A percentile compares a stretch with the other conserved stretches of the same genome.
Evolutionary conservation across 2,113 vertebrate genomes (phyloP).

Genomic region (Mandrillus leucophaeus): DNA sequence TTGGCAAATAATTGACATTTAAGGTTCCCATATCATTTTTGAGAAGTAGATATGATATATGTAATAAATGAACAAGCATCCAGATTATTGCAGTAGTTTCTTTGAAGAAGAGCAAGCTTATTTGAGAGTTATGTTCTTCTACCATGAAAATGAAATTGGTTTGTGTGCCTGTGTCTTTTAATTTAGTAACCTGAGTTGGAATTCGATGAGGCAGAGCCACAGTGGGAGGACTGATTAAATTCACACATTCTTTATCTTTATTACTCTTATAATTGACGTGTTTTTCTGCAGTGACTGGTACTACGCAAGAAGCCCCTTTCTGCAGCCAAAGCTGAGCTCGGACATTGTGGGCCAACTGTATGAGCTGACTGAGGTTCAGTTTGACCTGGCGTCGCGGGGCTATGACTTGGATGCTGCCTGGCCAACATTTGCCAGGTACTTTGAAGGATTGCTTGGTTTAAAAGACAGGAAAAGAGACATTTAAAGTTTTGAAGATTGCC

Average conservation of each 20-base stretch:
- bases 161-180: neutral
- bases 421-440: constrained; percentile 95
- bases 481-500: neutral
- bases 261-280: neutral
- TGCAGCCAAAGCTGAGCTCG: constrained; percentile 91
- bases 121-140: neutral
- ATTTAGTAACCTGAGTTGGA: neutral
- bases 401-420: constrained; percentile 95
- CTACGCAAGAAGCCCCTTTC: constrained; percentile 94
- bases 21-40: neutral
- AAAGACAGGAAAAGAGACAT: neutral
- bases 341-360: constrained; percentile 95
- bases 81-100: neutral
- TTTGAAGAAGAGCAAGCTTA: neutral
- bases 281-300: constrained; percentile 93
- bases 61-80: neutral
- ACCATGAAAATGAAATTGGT: neutral
- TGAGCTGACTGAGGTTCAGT: constrained; percentile 96
- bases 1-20: neutral
- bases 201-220: neutral
- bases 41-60: neutral
- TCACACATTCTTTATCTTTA: neutral
- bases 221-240: neutral
- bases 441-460: neutral
- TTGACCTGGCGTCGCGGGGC: constrained; percentile 92